Percentiles rank a stretch among this genome's conserved stretches.
phyloP scores from a whole-genome alignment of 2,888 invertebrate genomes.

The Heliothis peltigera region DNA sequence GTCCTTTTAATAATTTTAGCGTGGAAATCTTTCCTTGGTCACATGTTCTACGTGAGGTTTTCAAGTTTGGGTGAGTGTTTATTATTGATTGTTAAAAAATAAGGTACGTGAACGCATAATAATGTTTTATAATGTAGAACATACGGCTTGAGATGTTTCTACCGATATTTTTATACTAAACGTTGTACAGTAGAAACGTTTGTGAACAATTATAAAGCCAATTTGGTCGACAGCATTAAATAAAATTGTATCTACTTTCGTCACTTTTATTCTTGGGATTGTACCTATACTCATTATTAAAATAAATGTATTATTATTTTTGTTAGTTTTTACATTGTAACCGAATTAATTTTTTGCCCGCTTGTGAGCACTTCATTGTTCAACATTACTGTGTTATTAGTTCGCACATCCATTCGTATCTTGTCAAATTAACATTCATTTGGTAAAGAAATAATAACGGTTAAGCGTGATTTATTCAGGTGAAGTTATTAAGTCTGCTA shows the following conservation, averaged over 20 bases:
- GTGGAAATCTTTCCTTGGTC: conserved; percentile 41
- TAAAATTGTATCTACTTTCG: conserved; percentile 71
- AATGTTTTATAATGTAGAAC: conserved; percentile 51
- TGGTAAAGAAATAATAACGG: conserved; percentile 74
- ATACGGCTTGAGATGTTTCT: conserved; percentile 49
- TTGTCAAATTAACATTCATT: conserved; percentile 84
- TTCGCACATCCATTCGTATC: conserved; percentile 75
- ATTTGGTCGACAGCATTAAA: conserved; percentile 64
- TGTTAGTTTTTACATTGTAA: conserved; percentile 61
- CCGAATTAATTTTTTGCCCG: conserved; percentile 74
- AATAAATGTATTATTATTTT: conserved; percentile 81
- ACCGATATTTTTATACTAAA: conserved; percentile 61
- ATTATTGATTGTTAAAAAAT: conserved; percentile 33
- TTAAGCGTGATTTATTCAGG: conserved; percentile 80
- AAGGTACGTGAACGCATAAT: conserved; percentile 56
- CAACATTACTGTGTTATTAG: conserved; percentile 75
- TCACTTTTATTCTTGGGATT: conserved; percentile 77
- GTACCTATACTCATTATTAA: conserved; percentile 76
- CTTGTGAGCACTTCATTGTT: conserved; percentile 70
- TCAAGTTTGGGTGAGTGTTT: conserved; percentile 25
- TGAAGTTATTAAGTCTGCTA: conserved; percentile 75
- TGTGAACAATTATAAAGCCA: conserved; percentile 54
- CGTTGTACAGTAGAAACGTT: conserved; percentile 58
- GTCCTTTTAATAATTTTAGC: conserved; percentile 29
- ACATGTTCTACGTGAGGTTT: conserved; percentile 41